These are phyloP conservation scores for Ctenodactylus gundi DNA, from an alignment of 2,113 vertebrate species.

Conservation along the genomic window DNA sequence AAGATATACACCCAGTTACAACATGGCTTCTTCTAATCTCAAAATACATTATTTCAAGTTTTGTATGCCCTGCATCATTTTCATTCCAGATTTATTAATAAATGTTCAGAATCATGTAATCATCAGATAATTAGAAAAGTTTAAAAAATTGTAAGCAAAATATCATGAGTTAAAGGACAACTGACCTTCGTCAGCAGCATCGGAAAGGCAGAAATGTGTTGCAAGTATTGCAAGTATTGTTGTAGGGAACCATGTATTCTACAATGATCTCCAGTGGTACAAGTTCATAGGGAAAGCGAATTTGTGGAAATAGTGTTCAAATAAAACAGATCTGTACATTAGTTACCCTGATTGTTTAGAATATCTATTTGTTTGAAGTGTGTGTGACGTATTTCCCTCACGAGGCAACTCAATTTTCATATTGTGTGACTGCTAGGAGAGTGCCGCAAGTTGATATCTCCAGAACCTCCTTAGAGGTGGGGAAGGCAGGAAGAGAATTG, in stretches of 20 bases:
- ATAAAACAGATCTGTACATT: neutral
- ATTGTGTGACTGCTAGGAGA: too few relatives aligned
- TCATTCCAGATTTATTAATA: neutral
- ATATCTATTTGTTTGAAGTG: neutral
- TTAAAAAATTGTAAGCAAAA: too few relatives aligned
- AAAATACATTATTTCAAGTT: neutral
- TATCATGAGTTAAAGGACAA: neutral
- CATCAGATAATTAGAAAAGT: too few relatives aligned
- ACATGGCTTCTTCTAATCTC: neutral
- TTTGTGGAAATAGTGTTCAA: neutral
- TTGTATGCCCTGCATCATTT: neutral
- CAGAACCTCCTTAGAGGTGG: neutral
- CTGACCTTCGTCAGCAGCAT: too few relatives aligned
- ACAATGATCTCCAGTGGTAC: neutral
- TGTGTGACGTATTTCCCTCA: neutral
- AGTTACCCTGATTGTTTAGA: neutral
- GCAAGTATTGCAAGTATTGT: neutral
- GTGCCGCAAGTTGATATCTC: fast-evolving
- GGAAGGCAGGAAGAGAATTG: neutral
- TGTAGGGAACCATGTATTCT: neutral
- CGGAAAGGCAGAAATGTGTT: neutral
- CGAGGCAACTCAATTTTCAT: neutral
- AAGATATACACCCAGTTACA: neutral
- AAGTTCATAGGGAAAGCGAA: neutral
- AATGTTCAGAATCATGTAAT: too few relatives aligned